Evolutionary conservation across 2,888 invertebrate genomes (phyloP).

Genomic region (Yponomeuta plumbellus): DNA sequence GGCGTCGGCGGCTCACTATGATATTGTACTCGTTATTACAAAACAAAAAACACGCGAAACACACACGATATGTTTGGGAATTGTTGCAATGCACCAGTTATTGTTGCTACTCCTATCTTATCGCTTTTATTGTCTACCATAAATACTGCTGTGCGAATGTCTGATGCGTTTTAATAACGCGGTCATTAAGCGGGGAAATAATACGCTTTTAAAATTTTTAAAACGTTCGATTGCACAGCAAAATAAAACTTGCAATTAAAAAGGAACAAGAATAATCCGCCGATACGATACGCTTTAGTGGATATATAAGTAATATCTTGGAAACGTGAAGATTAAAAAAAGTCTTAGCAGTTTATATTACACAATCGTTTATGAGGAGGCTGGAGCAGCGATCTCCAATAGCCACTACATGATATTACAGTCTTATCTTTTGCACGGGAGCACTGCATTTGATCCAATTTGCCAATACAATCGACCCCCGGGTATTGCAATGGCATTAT

Average conservation of each 20-base stretch:
- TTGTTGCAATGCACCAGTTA: slow-evolving; percentile 37
- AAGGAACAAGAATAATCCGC: not conserved
- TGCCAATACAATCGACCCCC: slow-evolving; percentile 74
- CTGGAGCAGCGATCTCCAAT: slow-evolving; percentile 45
- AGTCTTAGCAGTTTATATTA: not conserved
- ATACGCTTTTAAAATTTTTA: not conserved
- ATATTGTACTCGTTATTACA: slow-evolving; percentile 46
- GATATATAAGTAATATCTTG: not conserved
- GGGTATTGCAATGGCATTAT: slow-evolving; percentile 74
- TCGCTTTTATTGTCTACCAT: slow-evolving; percentile 30
- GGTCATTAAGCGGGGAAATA: not conserved
- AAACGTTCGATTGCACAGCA: not conserved
- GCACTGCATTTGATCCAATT: slow-evolving; percentile 77
- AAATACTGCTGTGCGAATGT: slow-evolving; percentile 9
- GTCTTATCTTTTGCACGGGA: slow-evolving; percentile 70
- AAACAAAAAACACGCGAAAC: slow-evolving; percentile 40
- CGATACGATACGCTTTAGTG: not conserved
- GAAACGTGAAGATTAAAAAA: not conserved
- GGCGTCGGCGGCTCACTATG: slow-evolving; percentile 38
- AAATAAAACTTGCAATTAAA: not conserved
- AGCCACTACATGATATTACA: slow-evolving; percentile 62
- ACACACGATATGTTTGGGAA: slow-evolving; percentile 38
- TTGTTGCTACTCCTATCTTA: slow-evolving; percentile 41
- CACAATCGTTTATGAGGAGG: slow-evolving; percentile 21
- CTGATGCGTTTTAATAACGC: slow-evolving; percentile 11